phyloP scores from a whole-genome alignment of 2,113 vertebrate species.

The Oncorhynchus nerka region DNA sequence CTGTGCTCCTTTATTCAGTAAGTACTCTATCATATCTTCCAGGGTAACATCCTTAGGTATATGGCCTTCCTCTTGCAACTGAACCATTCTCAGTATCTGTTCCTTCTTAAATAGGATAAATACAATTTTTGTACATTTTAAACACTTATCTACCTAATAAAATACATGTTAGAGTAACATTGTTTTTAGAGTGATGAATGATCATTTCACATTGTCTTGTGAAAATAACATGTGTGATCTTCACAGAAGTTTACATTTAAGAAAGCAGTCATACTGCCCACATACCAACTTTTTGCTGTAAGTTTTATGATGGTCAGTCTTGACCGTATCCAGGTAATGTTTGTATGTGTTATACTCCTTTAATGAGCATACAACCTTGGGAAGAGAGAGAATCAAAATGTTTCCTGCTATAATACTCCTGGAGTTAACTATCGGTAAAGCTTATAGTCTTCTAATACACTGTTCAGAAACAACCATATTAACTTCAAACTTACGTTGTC shows the following conservation, averaged over 20 bases:
- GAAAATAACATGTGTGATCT: background rate
- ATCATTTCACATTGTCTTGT: background rate
- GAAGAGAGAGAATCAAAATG: background rate
- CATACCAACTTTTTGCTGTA: slow-evolving; percentile 1
- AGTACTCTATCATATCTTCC: background rate
- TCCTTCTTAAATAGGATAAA: slow-evolving; percentile 1
- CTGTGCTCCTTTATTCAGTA: background rate
- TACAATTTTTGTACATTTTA: background rate
- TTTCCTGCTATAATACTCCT: no score
- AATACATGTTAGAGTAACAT: no score
- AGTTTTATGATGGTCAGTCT: background rate
- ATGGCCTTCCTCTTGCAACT: slow-evolving; percentile 8
- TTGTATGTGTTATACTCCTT: slow-evolving; percentile 8
- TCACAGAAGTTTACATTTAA: background rate
- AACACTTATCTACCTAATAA: no score
- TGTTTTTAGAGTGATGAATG: no score
- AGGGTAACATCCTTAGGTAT: slow-evolving; percentile 1
- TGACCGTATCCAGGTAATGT: slow-evolving; percentile 3
- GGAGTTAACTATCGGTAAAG: background rate
- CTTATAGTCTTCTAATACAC: background rate
- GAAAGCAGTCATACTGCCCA: background rate
- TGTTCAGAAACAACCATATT: background rate
- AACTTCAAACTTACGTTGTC: background rate
- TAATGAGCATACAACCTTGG: slow-evolving; percentile 8
- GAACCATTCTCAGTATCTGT: background rate